phyloP scores from a whole-genome alignment of 2,797 vertebrate species.

The Apodemus agrarius region DNA sequence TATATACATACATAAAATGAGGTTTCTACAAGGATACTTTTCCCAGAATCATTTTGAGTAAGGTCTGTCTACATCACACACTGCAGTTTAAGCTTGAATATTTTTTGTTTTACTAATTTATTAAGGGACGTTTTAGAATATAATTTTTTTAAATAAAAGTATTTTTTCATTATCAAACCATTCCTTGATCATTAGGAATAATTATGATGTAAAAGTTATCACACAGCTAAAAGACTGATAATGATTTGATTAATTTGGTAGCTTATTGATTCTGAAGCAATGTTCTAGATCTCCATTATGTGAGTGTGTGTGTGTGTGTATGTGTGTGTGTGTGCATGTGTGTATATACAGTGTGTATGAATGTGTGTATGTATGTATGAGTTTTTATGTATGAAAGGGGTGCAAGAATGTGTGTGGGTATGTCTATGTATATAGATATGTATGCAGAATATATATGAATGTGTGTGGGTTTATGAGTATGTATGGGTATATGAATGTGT shows the following conservation, averaged over 20 bases:
- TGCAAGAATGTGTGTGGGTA: neutral
- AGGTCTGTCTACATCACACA: neutral
- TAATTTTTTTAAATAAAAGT: neutral
- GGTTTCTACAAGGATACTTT: neutral
- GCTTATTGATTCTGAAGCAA: slow-evolving; percentile 1
- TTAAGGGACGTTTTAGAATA: neutral
- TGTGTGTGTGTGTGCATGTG: neutral
- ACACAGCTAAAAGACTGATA: neutral
- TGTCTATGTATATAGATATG: neutral
- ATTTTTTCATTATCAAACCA: neutral
- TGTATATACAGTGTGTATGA: neutral
- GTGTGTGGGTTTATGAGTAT: neutral
- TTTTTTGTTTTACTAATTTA: slow-evolving; percentile 1
- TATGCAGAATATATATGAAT: neutral
- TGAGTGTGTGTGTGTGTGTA: no score
- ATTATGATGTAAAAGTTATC: neutral
- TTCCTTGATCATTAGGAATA: neutral
- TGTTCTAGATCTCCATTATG: neutral
- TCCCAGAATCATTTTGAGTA: slow-evolving; percentile 37
- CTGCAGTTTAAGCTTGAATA: neutral
- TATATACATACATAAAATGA: neutral
- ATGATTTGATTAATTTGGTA: neutral
- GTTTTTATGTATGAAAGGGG: neutral
- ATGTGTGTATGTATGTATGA: neutral
- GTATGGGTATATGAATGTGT: neutral